These are phyloP conservation scores for Junonia oenone DNA, from an alignment of 2,888 invertebrate genomes.

Conservation along the genomic window DNA sequence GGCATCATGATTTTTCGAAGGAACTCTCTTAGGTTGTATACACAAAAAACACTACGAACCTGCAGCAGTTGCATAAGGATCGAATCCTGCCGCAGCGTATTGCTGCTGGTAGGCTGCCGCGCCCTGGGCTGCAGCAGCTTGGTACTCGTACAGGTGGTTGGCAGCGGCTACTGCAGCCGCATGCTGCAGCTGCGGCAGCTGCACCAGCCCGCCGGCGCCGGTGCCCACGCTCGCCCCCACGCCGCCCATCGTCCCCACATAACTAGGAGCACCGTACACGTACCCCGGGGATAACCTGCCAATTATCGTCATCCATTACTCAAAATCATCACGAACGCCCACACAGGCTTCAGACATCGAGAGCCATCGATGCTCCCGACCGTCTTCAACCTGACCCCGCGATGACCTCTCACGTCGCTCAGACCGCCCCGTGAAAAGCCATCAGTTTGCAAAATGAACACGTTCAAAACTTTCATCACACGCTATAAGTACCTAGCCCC, in stretches of 20 bases:
- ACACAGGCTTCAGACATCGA: slow-evolving; percentile 22
- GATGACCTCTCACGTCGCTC: slow-evolving; percentile 43
- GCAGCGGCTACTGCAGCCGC: slow-evolving; percentile 89
- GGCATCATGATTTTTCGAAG: no score
- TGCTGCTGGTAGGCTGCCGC: slow-evolving; percentile 86
- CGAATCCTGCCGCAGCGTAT: slow-evolving; percentile 86
- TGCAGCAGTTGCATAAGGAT: slow-evolving; percentile 86
- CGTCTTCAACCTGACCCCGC: slow-evolving; percentile 34
- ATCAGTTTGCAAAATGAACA: slow-evolving; percentile 45
- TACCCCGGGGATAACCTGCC: slow-evolving; percentile 82
- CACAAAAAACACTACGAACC: no score
- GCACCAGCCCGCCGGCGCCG: slow-evolving; percentile 84
- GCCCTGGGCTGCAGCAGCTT: slow-evolving; percentile 86
- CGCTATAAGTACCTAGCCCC: slow-evolving; percentile 63
- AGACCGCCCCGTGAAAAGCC: slow-evolving; percentile 41
- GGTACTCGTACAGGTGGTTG: slow-evolving; percentile 91
- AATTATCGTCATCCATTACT: slow-evolving; percentile 32
- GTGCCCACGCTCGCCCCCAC: slow-evolving; percentile 69
- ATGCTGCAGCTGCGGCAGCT: slow-evolving; percentile 84
- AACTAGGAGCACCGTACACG: slow-evolving; percentile 87
- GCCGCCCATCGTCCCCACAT: slow-evolving; percentile 86
- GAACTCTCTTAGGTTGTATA: no score
- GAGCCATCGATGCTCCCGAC: slow-evolving; percentile 15
- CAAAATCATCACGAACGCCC: slow-evolving; percentile 13
- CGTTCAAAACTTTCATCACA: slow-evolving; percentile 57